Percentiles rank a stretch among this genome's conserved stretches.
These are phyloP conservation scores for Azemiops feae DNA, from an alignment of 2,113 vertebrate species.

Conservation along the genomic window DNA sequence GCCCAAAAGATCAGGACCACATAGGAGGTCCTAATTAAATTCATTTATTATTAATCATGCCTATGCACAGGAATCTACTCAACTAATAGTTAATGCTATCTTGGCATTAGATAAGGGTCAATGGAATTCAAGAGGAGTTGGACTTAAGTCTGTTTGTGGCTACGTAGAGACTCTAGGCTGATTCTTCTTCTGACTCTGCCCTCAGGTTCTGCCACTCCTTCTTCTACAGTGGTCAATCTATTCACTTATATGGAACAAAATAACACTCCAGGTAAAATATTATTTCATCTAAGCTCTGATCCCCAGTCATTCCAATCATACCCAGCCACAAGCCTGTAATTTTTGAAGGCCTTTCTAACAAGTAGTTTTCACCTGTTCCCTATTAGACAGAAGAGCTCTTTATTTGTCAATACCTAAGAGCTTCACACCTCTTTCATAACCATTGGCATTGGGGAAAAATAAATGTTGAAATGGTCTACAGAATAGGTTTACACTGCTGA, in stretches of 20 bases:
- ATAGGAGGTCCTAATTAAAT: background rate
- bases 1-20: background rate
- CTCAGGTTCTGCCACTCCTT: background rate
- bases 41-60: background rate
- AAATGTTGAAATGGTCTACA: conserved; percentile 50
- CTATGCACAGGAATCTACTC: background rate
- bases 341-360: conserved; percentile 60
- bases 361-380: conserved; percentile 75
- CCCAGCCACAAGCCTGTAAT: conserved; percentile 62
- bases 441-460: conserved; percentile 67
- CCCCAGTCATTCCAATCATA: conserved; percentile 18
- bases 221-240: background rate
- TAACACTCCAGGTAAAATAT: background rate
- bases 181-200: background rate
- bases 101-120: background rate
- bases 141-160: background rate
- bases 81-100: background rate
- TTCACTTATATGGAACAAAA: background rate
- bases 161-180: background rate
- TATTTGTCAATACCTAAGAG: conserved; percentile 72
- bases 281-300: background rate
- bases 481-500: conserved; percentile 21
- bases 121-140: background rate
- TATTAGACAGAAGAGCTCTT: conserved; percentile 70
- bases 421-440: conserved; percentile 69